Evolutionary conservation across 64 coral and sea anemone genomes (phyloP).

Genomic region (Pocillopora verrucosa): DNA sequence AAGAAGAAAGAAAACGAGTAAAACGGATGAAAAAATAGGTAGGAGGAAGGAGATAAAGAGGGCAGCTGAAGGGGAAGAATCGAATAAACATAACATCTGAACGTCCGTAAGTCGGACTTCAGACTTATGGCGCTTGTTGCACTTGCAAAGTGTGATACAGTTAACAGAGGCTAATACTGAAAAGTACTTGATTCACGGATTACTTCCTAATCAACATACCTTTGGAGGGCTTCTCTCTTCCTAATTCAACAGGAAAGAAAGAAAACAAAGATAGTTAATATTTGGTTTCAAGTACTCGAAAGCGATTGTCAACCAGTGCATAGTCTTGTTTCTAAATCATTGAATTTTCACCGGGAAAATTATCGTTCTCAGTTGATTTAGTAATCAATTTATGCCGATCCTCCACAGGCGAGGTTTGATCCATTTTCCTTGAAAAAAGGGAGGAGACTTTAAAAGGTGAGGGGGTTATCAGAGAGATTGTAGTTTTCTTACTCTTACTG

Average conservation of each 20-base stretch:
- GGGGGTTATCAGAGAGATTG: neutral
- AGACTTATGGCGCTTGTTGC: too few species aligned
- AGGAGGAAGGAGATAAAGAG: too few species aligned
- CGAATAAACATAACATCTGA: too few species aligned
- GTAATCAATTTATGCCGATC: too few species aligned
- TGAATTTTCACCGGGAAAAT: neutral
- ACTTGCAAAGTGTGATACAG: too few species aligned
- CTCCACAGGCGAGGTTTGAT: neutral
- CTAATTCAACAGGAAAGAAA: neutral
- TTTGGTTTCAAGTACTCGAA: neutral
- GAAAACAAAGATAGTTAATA: neutral
- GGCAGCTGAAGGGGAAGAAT: too few species aligned
- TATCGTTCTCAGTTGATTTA: neutral
- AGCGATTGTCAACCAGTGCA: too few species aligned
- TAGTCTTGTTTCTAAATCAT: too few species aligned
- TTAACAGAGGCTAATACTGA: too few species aligned
- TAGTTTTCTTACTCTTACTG: neutral
- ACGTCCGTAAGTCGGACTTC: too few species aligned
- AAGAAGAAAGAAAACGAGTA: too few species aligned
- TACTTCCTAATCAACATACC: neutral
- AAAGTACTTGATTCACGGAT: neutral
- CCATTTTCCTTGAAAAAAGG: neutral
- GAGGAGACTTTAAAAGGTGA: neutral
- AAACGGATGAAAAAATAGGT: too few species aligned
- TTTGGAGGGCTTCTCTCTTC: conserved; percentile 1